Evolutionary conservation across 2,888 invertebrate genomes (phyloP).

Genomic region (Caenorhabditis afra): DNA sequence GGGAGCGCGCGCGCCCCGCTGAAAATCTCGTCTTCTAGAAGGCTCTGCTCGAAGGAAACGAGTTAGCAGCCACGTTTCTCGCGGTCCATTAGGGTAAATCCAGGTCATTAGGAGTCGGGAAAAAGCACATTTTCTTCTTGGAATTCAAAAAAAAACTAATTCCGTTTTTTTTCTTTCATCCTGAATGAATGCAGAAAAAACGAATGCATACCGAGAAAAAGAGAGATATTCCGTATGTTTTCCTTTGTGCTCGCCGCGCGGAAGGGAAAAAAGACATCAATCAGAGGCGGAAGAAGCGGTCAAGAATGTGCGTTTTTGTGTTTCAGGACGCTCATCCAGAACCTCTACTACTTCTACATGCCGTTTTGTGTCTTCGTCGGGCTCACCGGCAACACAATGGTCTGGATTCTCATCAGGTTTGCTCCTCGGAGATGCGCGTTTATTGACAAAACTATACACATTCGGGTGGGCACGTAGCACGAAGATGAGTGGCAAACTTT

Average conservation of each 20-base stretch:
- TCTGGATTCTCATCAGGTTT: slow-evolving; percentile 76
- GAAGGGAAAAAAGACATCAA: slow-evolving; percentile 17
- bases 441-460: slow-evolving; percentile 29
- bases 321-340: slow-evolving; percentile 59
- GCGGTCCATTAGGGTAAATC: too few relatives aligned
- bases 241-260: background rate
- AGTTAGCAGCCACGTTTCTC: background rate
- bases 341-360: slow-evolving; percentile 76
- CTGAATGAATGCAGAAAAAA: background rate
- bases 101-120: too few relatives aligned
- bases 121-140: too few relatives aligned
- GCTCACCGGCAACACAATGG: slow-evolving; percentile 78
- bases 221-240: slow-evolving; percentile 24
- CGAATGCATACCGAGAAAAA: background rate
- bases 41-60: background rate
- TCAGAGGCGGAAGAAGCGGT: slow-evolving; percentile 14
- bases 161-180: background rate
- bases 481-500: slow-evolving; percentile 36
- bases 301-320: too few relatives aligned
- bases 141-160: background rate
- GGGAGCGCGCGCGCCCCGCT: background rate
- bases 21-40: slow-evolving; percentile 4
- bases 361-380: slow-evolving; percentile 77
- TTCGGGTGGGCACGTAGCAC: slow-evolving; percentile 20
- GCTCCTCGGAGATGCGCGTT: slow-evolving; percentile 6